Evolutionary conservation across 2,888 invertebrate species (phyloP), one percentile per base, ranked within the genome.

Genomic region (Melieria picta): DNA sequence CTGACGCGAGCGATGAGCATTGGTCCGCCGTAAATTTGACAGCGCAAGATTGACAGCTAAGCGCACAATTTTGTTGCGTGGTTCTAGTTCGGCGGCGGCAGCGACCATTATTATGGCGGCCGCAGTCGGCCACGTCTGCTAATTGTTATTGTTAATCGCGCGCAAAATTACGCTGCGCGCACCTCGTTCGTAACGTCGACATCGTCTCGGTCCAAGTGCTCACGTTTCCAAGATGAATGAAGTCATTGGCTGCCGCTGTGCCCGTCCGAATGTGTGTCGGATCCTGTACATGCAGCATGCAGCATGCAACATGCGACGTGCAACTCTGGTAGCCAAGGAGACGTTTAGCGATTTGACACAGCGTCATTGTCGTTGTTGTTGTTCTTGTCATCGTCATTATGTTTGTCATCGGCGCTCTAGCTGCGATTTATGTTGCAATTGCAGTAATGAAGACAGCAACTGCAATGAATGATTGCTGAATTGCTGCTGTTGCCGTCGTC

Each of bases 111-210:
- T 30, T 30, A 30, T 30, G 30, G 30, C 30, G 30, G 56, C 47
- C 61, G 52, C 65, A 73, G 74, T 78, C 72, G 69, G 76, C 77
- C 75, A 79, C 78, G 76, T 78, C 75, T 76, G 77, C 81, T 82
- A 82, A 82, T 82, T 82, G 81, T 80, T 82, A 81, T 82, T 80
- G 81, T 82, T 82, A 82, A 81, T 78, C 78, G 77, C 69, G 67
- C 75, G 72, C 77, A 75, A 78, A 78, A 80, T 81, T 80, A 65
- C 70, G 52, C 58, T 69, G 60, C 71, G 66, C 65, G 71, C 71
- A 68, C 45, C 65, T 71, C 58, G 58, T 74, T 47, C 47, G 67
- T 43, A 63, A 52, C 50, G 67, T 71, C 71, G 48, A n/a, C 47
- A 52, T 60, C 63, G 55, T 30, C 30, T 30, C 30, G 30, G 2